Base-by-base conservation (phyloP, 2,888 invertebrate genomes). In the Caradrina clavipalpis region DNA sequence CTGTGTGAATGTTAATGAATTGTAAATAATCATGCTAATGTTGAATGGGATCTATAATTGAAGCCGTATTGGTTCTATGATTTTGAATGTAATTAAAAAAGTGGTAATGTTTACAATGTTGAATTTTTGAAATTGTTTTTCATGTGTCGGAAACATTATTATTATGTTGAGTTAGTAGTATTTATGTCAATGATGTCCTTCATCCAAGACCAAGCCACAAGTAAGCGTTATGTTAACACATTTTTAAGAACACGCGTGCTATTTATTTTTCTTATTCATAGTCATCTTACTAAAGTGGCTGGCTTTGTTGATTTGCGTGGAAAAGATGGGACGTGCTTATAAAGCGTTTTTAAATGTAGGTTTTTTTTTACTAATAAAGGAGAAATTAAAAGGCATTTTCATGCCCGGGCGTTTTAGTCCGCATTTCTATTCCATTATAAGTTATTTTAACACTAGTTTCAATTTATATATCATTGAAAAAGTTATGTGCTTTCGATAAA, bases 51-150 rank as follows among this genome's bases (percentile, higher is more conserved):
- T 76, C 67, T 77, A 72, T 68, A 68, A 69, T 75, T 73, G 39
- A 65, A 78, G 69, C 73, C 71, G 66, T 81, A 72, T 81, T 79
- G 75, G 70, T 79, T 69, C 66, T 73, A 65, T 60, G 69, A 79
- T 78, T 68, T 76, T 57, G 22, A 70, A 73, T 61, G 61, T 78
- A 79, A 74, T 72, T 76, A 76, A 77, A 64, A 19, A 65, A 73
- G 71, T 74, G 61, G 71, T 80, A 70, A 68, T 83, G 73, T 87
- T 82, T 80, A 81, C 85, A 26, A 78, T 82, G 76, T 82, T 84
- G 80, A 73, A 61, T 83, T 88, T 87, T 89, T 83, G 76, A 76
- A 85, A 59, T 82, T 82, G 80, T 87, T 88, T 88, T 76, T 86
- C 67, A 64, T 73, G 73, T 78, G 76, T 75, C 72, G 57, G 59